Evolutionary conservation across 1,140 invertebrate genomes (phyloP).

Genomic region (Carposina sasakii): DNA sequence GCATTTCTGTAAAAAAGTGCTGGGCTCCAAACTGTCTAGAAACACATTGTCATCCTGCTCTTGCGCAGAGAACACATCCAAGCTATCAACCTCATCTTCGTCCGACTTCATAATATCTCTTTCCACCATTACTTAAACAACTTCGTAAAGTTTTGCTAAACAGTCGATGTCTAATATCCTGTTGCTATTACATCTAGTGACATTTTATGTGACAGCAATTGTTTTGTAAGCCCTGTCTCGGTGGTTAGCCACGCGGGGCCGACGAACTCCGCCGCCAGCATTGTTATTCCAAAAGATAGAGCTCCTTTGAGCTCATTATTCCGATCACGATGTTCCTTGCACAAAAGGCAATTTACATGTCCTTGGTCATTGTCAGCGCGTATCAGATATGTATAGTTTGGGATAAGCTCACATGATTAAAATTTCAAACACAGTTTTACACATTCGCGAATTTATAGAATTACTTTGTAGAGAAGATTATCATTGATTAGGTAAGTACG

Average conservation of each 20-base stretch:
- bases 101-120: conserved; percentile 44
- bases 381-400: no score
- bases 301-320: conserved; percentile 48
- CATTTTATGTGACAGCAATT: conserved; percentile 20
- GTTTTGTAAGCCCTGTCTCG: conserved; percentile 26
- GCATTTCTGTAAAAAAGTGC: conserved; percentile 40
- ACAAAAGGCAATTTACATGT: conserved; percentile 52
- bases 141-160: conserved; percentile 14
- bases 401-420: no score
- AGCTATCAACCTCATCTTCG: conserved; percentile 52
- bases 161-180: conserved; percentile 11
- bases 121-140: conserved; percentile 53
- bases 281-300: conserved; percentile 60
- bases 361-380: no score
- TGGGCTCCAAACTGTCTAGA: conserved; percentile 58
- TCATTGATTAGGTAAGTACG: no score
- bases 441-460: no score
- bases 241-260: conserved; percentile 42
- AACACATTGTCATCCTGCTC: conserved; percentile 41
- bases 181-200: conserved; percentile 27
- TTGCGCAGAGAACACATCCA: conserved; percentile 51
- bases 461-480: no score
- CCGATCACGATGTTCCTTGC: conserved; percentile 47
- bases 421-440: no score
- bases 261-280: conserved; percentile 53